Percentiles rank a stretch among this genome's conserved stretches.
These are phyloP conservation scores for Mormyrus proboscirostris DNA, from an alignment of 2,797 vertebrate genomes.

Conservation along the genomic window DNA sequence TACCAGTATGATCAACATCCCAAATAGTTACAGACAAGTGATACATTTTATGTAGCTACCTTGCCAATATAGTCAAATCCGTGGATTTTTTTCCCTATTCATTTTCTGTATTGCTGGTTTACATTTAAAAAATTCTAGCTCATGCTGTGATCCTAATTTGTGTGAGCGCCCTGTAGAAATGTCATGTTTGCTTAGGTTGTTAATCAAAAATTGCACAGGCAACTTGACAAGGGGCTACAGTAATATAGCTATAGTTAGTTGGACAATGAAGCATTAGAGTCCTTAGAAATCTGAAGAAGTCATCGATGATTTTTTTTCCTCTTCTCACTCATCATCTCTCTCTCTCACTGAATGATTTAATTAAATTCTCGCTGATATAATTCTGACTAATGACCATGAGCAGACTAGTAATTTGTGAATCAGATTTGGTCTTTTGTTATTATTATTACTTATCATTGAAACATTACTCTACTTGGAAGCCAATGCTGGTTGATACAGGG, in stretches of 20 bases:
- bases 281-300: not conserved
- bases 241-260: not conserved
- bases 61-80: not conserved
- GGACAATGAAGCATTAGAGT: not conserved
- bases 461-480: not conserved
- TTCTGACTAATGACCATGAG: conserved; percentile 14
- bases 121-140: not conserved
- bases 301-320: conserved; percentile 1
- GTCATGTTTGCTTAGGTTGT: not conserved
- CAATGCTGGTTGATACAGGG: not conserved
- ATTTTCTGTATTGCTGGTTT: not conserved
- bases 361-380: conserved; percentile 7
- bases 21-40: not conserved
- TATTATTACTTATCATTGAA: conserved; percentile 1
- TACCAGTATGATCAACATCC: not conserved
- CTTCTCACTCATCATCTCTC: not conserved
- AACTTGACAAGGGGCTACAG: not conserved
- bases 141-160: not conserved
- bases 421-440: conserved; percentile 4
- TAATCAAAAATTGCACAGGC: not conserved
- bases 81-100: not conserved
- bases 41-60: not conserved
- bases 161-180: not conserved
- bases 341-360: conserved; percentile 9
- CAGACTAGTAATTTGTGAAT: conserved; percentile 6